These are phyloP conservation scores for Rhea pennata DNA, from an alignment of 2,113 vertebrate species.

Conservation along the genomic window DNA sequence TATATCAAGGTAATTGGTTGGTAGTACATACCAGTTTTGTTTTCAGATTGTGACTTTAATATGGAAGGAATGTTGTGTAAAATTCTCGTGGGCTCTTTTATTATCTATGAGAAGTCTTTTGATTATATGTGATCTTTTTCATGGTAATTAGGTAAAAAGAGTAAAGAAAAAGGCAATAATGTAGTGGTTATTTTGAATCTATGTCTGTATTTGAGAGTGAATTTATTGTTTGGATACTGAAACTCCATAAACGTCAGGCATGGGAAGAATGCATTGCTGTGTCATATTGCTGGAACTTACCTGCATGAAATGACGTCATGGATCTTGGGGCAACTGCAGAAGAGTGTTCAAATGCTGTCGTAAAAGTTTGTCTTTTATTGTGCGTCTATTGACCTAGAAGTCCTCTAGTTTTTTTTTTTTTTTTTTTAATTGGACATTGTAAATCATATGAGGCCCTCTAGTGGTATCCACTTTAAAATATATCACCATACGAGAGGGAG, in stretches of 20 bases:
- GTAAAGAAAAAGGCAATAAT: neutral
- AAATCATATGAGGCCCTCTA: slow-evolving; percentile 66
- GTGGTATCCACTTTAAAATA: slow-evolving; percentile 34
- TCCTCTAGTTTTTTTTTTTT: neutral
- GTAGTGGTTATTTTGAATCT: neutral
- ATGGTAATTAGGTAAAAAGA: neutral
- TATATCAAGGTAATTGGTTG: slow-evolving; percentile 56
- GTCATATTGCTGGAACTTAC: neutral
- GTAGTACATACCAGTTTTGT: neutral
- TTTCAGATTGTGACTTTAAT: slow-evolving; percentile 9
- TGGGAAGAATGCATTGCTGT: neutral
- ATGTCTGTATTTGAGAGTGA: neutral
- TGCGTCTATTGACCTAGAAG: neutral
- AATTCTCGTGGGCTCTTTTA: neutral
- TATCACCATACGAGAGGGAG: neutral
- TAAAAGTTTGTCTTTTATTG: neutral
- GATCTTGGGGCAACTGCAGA: neutral
- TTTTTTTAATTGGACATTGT: neutral
- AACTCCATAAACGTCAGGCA: neutral
- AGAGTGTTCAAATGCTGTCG: neutral
- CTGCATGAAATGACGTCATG: neutral
- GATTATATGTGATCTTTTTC: neutral
- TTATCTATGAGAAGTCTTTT: neutral
- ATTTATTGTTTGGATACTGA: neutral
- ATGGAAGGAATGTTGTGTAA: neutral